Percentiles rank a stretch among this genome's conserved stretches.
Evolutionary conservation across 2,113 vertebrate genomes (phyloP).

Genomic region (Diadophis punctatus): DNA sequence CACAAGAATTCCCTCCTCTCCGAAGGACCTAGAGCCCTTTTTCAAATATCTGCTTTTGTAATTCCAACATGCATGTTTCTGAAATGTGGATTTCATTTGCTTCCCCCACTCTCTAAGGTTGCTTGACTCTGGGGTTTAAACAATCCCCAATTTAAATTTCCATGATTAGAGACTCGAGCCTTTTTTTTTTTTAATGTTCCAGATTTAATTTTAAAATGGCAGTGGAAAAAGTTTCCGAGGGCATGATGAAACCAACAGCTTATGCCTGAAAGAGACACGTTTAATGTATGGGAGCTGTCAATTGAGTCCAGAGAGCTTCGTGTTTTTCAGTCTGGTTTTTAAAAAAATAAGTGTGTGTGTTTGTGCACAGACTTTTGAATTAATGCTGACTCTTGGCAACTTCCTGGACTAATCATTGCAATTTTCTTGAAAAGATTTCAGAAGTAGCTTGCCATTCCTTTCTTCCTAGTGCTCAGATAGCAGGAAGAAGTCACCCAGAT

Average conservation of each 20-base stretch:
- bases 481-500: background rate
- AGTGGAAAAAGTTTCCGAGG: background rate
- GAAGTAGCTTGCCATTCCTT: background rate
- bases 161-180: background rate
- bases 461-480: background rate
- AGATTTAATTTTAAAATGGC: conserved; percentile 12
- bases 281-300: conserved; percentile 3
- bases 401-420: background rate
- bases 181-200: background rate
- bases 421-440: background rate
- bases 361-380: background rate
- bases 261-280: background rate
- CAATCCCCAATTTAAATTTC: background rate
- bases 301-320: background rate
- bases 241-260: background rate
- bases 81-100: conserved; percentile 14
- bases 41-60: background rate
- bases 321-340: background rate
- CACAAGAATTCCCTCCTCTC: background rate
- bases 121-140: background rate
- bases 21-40: background rate
- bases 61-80: background rate
- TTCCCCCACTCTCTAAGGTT: background rate
- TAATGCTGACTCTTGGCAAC: background rate
- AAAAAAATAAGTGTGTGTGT: background rate